phyloP scores from a whole-genome alignment of 2,888 invertebrate genomes.

The Disparrhopalites patrizii region DNA sequence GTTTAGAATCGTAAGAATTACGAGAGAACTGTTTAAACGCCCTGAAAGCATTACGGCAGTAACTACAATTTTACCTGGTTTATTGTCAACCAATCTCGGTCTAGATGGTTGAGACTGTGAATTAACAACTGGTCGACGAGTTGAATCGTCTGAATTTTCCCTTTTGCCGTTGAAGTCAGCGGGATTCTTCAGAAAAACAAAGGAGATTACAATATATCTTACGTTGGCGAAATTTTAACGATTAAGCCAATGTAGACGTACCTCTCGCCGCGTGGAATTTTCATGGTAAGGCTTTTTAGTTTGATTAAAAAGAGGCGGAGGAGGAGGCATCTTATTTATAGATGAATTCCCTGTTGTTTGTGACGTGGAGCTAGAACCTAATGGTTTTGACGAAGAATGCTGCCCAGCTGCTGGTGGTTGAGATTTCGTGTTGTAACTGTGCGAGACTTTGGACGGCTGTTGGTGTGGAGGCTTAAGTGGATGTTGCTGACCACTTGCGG shows the following conservation, averaged over 20 bases:
- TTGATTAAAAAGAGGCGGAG: conserved; percentile 14
- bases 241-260: not conserved
- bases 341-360: not conserved
- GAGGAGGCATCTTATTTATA: not conserved
- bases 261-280: conserved; percentile 11
- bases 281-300: conserved; percentile 25
- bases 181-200: conserved; percentile 5
- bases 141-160: conserved; percentile 10
- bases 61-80: conserved; percentile 20
- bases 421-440: conserved; percentile 26
- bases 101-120: conserved; percentile 19
- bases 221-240: not conserved
- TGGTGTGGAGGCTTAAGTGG: conserved; percentile 14
- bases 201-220: not conserved
- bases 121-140: not conserved
- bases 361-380: not conserved
- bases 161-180: conserved; percentile 13
- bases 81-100: not conserved
- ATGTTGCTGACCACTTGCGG: conserved; percentile 14
- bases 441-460: conserved; percentile 24
- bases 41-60: not conserved
- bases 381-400: not conserved
- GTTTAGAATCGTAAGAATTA: no score
- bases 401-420: conserved; percentile 11
- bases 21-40: not conserved